Evolutionary conservation across 1,140 invertebrate species (phyloP).

Genomic region (Augochlora pura): DNA sequence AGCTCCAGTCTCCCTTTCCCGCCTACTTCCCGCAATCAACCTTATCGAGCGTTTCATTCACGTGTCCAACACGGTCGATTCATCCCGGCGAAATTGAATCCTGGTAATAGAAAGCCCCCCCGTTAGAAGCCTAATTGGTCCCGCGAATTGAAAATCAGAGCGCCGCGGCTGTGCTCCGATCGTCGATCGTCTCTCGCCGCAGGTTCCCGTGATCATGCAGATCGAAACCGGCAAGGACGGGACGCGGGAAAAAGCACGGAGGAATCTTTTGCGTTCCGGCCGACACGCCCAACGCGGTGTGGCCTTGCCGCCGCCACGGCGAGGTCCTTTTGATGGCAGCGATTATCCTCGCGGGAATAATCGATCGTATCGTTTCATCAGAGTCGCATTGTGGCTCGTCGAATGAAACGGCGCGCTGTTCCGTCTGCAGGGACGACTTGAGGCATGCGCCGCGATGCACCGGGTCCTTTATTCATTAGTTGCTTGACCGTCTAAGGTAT

Average conservation of each 20-base stretch:
- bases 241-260: neutral
- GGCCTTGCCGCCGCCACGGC: slow-evolving; percentile 1
- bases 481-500: no score
- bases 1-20: slow-evolving; percentile 15
- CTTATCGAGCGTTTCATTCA: neutral
- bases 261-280: slow-evolving; percentile 14
- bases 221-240: neutral
- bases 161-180: no score
- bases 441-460: no score
- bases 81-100: slow-evolving; percentile 15
- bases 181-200: neutral
- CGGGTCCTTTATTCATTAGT: no score
- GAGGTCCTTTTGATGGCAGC: slow-evolving; percentile 22
- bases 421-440: no score
- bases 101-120: no score
- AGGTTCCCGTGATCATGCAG: neutral
- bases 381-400: slow-evolving; percentile 21
- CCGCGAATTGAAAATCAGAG: neutral
- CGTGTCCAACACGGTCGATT: neutral
- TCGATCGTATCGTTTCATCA: slow-evolving; percentile 58
- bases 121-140: neutral
- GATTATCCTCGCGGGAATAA: slow-evolving; percentile 57
- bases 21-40: neutral
- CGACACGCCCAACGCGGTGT: slow-evolving; percentile 32
- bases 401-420: slow-evolving; percentile 38